These are phyloP conservation scores for Stigmatopora nigra DNA, from an alignment of 2,113 vertebrate species.

Conservation along the genomic window DNA sequence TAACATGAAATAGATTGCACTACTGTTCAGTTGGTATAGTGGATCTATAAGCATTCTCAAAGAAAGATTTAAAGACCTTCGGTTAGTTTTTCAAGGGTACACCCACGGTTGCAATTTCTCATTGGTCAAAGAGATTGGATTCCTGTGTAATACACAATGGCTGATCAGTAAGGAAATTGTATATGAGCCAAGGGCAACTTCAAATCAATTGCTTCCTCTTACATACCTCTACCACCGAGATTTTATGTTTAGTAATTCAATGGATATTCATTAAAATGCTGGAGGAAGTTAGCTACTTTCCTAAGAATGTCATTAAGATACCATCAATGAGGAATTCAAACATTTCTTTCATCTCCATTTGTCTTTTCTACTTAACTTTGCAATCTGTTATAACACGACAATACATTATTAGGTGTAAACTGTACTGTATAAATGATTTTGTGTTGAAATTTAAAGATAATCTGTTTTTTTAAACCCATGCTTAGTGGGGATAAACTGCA, in stretches of 20 bases:
- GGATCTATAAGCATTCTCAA: slow-evolving; percentile 1
- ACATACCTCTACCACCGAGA: neutral
- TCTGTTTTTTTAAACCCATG: too few relatives aligned
- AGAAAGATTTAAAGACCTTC: neutral
- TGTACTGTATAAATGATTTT: neutral
- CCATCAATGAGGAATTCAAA: neutral
- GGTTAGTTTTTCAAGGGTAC: neutral
- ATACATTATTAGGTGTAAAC: neutral
- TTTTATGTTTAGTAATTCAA: neutral
- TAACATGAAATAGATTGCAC: slow-evolving; percentile 23
- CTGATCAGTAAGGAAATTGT: neutral
- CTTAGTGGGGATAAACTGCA: too few relatives aligned
- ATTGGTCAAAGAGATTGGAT: neutral
- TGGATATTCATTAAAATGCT: neutral
- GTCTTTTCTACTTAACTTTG: neutral
- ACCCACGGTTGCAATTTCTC: neutral
- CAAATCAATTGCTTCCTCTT: neutral
- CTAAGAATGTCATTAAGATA: neutral
- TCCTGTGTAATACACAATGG: neutral
- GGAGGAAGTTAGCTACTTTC: neutral
- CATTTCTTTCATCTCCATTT: neutral
- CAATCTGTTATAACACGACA: neutral
- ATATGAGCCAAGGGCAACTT: neutral
- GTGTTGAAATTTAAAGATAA: neutral
- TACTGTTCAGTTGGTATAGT: slow-evolving; percentile 10